Base-by-base conservation (phyloP, 1,140 invertebrate species). In the Eupristina koningsbergeri region DNA sequence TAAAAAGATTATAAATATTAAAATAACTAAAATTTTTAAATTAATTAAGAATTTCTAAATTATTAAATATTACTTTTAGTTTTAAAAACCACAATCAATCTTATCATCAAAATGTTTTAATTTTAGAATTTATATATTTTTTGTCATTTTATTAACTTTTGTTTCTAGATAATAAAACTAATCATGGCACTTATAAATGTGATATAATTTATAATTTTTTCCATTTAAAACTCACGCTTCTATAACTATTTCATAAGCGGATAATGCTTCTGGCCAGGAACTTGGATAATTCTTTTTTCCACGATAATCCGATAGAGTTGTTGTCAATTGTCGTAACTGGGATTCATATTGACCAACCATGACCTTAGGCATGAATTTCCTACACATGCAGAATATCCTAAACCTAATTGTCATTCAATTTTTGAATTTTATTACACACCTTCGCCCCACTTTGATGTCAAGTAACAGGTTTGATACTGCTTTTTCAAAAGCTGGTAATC, bases 301-400 rank as follows among this genome's bases (percentile, higher is more conserved):
- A 69, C 95, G 93, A 89, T 96, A 97, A 92, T 98, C 97, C 36
- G 95, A 96, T 17, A 98, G 92, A 9, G 96, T 95, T 3, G 96
- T 98, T 1, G 95, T 96, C 36, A 98, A 91, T 88, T 96, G 96
- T 45, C 95, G 93, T 19, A 98, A 92, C 89, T 98, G 96, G 83
- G 94, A 94, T 87, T 97, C 96, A 91, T 98, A 98, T 86, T 96
- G 94, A 31, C 95, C 94, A 9, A 96, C 97, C 91, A 97, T 95
- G 81, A 97, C 95, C 92, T 96, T 96, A 0, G 97, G 97, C 95
- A 97, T 97, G 91, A 98, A 98, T 91, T 98, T 97, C 89, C 96
- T 96, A 90, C 87, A 94, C 91, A 93, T 92, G 91, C 86, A 93
- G 85, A 89, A 88, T 69, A 92, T 88, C 87, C 91, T 92, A 88